Evolutionary conservation across 2,113 vertebrate genomes (phyloP).

Genomic region (Haemorhous mexicanus): DNA sequence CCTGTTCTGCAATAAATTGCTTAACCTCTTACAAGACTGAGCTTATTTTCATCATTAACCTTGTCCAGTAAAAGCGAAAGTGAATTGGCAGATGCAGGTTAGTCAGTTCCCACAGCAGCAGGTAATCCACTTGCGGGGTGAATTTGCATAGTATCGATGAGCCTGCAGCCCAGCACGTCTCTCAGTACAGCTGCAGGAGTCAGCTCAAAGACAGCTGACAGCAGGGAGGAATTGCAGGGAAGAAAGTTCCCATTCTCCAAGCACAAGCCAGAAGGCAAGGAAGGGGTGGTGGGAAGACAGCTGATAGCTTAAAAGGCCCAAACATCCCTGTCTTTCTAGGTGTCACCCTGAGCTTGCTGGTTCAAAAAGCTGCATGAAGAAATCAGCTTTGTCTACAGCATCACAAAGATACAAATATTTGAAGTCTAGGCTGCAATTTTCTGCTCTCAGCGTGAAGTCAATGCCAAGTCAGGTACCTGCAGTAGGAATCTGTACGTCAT

Average conservation of each 20-base stretch:
- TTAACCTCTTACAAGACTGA: neutral
- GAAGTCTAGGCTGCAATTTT: neutral
- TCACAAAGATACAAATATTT: neutral
- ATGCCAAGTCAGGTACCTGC: neutral
- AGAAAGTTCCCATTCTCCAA: neutral
- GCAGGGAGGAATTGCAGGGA: neutral
- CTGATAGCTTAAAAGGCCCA: neutral
- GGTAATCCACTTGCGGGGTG: neutral
- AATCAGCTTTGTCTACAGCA: neutral
- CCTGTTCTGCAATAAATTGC: neutral
- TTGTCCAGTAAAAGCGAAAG: constrained; percentile 23
- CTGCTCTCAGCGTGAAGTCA: neutral
- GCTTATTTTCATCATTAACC: neutral
- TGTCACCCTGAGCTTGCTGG: neutral
- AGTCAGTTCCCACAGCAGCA: neutral
- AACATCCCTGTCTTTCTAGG: neutral
- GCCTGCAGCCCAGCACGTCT: neutral
- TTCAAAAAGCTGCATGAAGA: neutral
- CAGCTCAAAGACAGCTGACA: neutral
- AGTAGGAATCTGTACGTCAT: neutral
- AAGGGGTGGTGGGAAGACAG: neutral
- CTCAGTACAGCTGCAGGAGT: neutral
- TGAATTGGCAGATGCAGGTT: neutral
- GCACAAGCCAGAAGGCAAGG: neutral
- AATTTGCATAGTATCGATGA: neutral